Base-by-base conservation (phyloP, 1,140 invertebrate species). In the Ganaspis sp. region DNA sequence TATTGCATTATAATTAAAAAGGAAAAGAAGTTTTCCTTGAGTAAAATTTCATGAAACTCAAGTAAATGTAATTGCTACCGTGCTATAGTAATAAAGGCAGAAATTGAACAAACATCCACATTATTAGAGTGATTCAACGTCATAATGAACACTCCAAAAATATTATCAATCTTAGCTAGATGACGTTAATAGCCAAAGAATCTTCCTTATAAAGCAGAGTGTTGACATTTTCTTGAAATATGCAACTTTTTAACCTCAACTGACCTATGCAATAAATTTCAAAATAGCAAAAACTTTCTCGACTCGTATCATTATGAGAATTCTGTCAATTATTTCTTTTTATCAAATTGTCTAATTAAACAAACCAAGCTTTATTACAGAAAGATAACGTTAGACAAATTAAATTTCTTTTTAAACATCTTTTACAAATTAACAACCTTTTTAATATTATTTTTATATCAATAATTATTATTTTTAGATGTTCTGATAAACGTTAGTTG, bases 201-300 rank as follows among this genome's bases (percentile, higher is more conserved):
- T 64, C 54, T 64, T 64, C 54, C 21, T 64, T 29, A 64, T 29
- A 29, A 23, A 5, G 21, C 8, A 64, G n/a, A 29, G 54, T 29
- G 54, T 64, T 64, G 54, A 64, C 54, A 64, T 64, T 64, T 64
- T 23, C 9, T 29, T 64, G 9, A 64, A 64, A 64, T 64, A 64
- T 64, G 54, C 54, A 12, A 58, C 6, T 58, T 58, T 58, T 26
- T 26, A 58, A 45, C 45, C 12, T 29, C 12, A 64, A 4, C 23
- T 64, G 54, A 64, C 54, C 54, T 64, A 64, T 64, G 23, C 23
- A 17, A 21, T 53, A 53, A 64, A 0, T 15, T 64, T 26, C 4
- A 29, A 58, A 58, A 64, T 64, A 1, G 26, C 23, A n/a, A 64
- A 64, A 64, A 64, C 23, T 29, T 29, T 64, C 23, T 11, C 23